Evolutionary conservation across 2,888 invertebrate species (phyloP), one percentile per base, ranked within the genome.

Genomic region (Oscheius sp.): DNA sequence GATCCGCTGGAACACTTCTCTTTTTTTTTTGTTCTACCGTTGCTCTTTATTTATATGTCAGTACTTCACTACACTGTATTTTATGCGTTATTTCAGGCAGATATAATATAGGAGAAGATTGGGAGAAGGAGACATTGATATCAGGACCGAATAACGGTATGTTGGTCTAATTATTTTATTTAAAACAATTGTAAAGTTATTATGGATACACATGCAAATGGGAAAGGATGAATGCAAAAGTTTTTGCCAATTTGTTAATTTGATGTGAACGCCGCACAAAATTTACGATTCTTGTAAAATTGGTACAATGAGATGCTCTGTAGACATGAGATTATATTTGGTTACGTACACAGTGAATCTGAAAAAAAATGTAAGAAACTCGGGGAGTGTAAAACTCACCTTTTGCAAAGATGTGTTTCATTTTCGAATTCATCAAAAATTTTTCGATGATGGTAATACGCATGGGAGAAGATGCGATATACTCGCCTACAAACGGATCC

Each of bases 381-480:
- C 5, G 41, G 29, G 2, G 2, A n/a, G 23, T 3, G 23, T 29
- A 25, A 25, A 41, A 35, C 56, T 27, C 1, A 80, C 75, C 83
- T 74, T 59, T 80, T 76, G 72, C 78, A 82, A 43, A 79, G 74
- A 72, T 71, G 77, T 45, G 80, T 78, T 46, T 79, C 76, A 85
- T 91, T 92, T 90, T 99, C 99, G 91, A 98, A 99, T 83, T 95
- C 94, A 91, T 99, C 97, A 91, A 98, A 99, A 89, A 98, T 93
- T 84, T 93, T 92, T 85, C 95, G 92, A 90, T 99, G 99, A 90
- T 99, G 99, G 90, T 95, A 99, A 90, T 96, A 99, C 43, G 99
- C 98, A 91, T 99, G 99, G 63, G 98, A 98, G 90, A 99, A 99
- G 89, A 99, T 99, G 91, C 99, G 93, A 90, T 99, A 99, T 1